Conservation (phyloP, 2,113 vertebrate species). For the Morone saxatilis region DNA sequence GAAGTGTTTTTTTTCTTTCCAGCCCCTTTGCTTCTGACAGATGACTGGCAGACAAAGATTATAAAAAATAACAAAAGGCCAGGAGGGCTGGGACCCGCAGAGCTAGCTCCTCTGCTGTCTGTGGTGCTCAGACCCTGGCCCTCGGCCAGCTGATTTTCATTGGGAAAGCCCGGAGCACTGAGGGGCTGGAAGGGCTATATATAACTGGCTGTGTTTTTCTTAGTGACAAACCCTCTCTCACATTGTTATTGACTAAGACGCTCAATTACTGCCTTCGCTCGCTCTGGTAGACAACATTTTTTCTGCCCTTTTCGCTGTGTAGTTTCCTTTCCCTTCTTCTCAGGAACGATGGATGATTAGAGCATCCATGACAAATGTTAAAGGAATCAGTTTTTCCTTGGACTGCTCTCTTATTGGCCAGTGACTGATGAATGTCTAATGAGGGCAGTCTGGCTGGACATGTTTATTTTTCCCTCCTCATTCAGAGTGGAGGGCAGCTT, state of each 20-base stretch:
- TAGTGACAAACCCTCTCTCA: slow-evolving; percentile 74
- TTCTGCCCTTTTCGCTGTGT: slow-evolving; percentile 45
- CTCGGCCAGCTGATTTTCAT: slow-evolving; percentile 72
- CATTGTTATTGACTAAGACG: slow-evolving; percentile 76
- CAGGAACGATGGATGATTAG: slow-evolving; percentile 51
- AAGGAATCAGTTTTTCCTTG: slow-evolving; percentile 53
- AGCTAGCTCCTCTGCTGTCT: slow-evolving; percentile 72
- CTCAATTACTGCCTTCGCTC: slow-evolving; percentile 72
- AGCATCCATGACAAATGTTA: slow-evolving; percentile 63
- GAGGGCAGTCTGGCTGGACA: slow-evolving; percentile 69
- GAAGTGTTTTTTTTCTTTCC: slow-evolving; percentile 60
- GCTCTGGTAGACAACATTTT: slow-evolving; percentile 61
- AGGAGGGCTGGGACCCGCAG: slow-evolving; percentile 75
- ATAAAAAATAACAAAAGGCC: slow-evolving; percentile 76
- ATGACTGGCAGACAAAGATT: slow-evolving; percentile 80
- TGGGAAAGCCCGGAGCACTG: slow-evolving; percentile 78
- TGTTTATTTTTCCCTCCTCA: slow-evolving; percentile 54
- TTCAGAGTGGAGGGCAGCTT: slow-evolving; percentile 61
- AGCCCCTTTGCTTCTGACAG: slow-evolving; percentile 72
- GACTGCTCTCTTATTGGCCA: slow-evolving; percentile 52
- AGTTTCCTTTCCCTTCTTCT: slow-evolving; percentile 59
- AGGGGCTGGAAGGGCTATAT: slow-evolving; percentile 78
- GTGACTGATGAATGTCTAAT: slow-evolving; percentile 75
- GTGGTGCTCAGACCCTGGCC: slow-evolving; percentile 69
- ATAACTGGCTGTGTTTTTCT: slow-evolving; percentile 76